Evolutionary conservation across 64 coral and sea anemone species (phyloP).

Genomic region (Pachyseris speciosa): DNA sequence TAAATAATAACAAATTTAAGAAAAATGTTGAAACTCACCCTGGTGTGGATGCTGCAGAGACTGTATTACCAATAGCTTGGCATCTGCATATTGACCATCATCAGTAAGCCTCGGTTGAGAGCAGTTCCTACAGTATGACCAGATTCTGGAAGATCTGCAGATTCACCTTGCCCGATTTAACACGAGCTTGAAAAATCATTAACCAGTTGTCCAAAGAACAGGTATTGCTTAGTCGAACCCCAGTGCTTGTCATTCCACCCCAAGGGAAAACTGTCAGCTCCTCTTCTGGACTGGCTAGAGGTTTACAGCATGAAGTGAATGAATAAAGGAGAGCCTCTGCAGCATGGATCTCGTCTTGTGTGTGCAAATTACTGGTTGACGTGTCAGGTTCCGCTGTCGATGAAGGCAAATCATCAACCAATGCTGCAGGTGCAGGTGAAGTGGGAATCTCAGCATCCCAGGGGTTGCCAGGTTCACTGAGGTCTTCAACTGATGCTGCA

Average conservation of each 20-base stretch:
- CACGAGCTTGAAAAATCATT: constrained; percentile 61
- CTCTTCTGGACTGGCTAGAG: not conserved
- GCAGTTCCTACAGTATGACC: constrained; percentile 9
- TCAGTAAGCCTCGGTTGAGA: not conserved
- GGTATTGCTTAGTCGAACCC: constrained; percentile 37
- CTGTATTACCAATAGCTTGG: constrained; percentile 15
- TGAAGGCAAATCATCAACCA: not conserved
- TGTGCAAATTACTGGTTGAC: not conserved
- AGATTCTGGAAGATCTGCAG: constrained; percentile 36
- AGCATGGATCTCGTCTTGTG: constrained; percentile 44
- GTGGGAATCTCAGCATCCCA: not conserved
- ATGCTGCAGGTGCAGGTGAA: not conserved
- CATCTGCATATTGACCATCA: constrained; percentile 38
- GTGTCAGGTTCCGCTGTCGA: not conserved
- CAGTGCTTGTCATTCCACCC: constrained; percentile 53
- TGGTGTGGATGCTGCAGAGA: constrained; percentile 20
- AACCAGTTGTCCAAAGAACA: constrained; percentile 76
- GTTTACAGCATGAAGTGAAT: not conserved
- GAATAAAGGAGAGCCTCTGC: constrained; percentile 8
- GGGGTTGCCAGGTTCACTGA: not conserved
- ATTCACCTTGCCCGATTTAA: constrained; percentile 53
- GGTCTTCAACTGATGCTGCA: not conserved
- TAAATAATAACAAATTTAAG: not conserved
- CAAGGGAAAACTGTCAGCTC: constrained; percentile 46
- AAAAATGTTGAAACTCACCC: constrained; percentile 9